A percentile compares a stretch with the other conserved stretches of the same genome.
Conservation (phyloP, 2,797 vertebrate species). For the Sebastes trivittatus region DNA sequence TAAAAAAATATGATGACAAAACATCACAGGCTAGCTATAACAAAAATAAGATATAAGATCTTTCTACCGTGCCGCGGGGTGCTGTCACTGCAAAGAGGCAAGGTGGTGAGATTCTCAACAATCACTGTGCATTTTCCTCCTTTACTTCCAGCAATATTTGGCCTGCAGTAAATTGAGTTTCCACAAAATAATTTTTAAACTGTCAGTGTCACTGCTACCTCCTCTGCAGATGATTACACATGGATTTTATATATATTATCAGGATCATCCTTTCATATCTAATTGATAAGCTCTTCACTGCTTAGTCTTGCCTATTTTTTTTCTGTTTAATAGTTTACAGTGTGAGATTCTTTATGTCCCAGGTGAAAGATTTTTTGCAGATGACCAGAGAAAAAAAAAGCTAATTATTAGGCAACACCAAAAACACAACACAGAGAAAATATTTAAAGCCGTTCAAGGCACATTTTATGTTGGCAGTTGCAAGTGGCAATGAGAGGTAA, state of each 20-base stretch:
- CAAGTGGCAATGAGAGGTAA: neutral
- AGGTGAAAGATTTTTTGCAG: conserved; percentile 35
- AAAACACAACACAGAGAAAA: conserved; percentile 11
- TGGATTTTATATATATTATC: conserved; percentile 35
- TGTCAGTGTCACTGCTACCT: conserved; percentile 42
- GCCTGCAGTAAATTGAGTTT: conserved; percentile 37
- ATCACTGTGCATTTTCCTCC: conserved; percentile 18
- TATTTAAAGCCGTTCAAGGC: conserved; percentile 28
- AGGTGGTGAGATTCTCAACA: conserved; percentile 3
- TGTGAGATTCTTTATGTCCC: neutral
- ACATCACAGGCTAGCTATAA: neutral
- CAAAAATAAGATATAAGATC: conserved; percentile 24
- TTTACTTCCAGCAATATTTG: conserved; percentile 14
- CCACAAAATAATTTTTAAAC: conserved; percentile 26
- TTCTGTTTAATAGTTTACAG: neutral
- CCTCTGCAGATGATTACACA: conserved; percentile 34
- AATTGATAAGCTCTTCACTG: conserved; percentile 28
- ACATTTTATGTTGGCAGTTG: conserved; percentile 4
- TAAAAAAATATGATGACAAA: conserved; percentile 25
- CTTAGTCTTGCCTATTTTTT: conserved; percentile 12
- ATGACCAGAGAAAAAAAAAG: conserved; percentile 17
- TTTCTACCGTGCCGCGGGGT: neutral
- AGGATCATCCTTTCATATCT: conserved; percentile 47
- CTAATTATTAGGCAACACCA: conserved; percentile 26
- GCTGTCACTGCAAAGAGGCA: neutral